Evolutionary conservation across 92 coral and sea anemone species (phyloP).

Genomic region (Diadumene lineata): DNA sequence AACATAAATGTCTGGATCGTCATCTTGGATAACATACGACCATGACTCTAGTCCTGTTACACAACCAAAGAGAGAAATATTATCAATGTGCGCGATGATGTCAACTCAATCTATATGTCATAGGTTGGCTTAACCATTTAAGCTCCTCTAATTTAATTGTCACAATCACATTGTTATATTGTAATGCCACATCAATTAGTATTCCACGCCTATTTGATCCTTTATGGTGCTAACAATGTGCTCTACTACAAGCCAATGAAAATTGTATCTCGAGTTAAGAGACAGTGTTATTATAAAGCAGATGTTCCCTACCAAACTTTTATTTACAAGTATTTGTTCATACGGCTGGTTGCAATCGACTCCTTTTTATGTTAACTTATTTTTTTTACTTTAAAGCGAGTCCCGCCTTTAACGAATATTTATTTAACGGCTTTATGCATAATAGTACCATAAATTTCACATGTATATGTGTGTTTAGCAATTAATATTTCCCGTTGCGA

Average conservation of each 20-base stretch:
- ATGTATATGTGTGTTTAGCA: neutral
- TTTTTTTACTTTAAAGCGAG: constrained; percentile 25
- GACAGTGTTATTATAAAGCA: constrained; percentile 38
- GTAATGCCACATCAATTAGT: constrained; percentile 89
- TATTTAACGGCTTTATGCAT: constrained; percentile 74
- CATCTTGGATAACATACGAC: constrained; percentile 26
- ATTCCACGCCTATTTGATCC: constrained; percentile 82
- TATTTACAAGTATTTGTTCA: neutral
- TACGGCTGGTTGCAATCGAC: neutral
- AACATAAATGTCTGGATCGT: constrained; percentile 9
- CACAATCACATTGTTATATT: constrained; percentile 87
- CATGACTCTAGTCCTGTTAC: constrained; percentile 23
- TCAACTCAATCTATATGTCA: constrained; percentile 18
- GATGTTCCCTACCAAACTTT: constrained; percentile 24
- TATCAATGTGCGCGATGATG: constrained; percentile 28
- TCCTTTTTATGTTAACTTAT: neutral
- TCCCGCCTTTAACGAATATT: constrained; percentile 47
- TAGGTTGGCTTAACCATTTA: constrained; percentile 64
- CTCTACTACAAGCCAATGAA: constrained; percentile 53
- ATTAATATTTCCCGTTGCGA: neutral
- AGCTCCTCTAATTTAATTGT: constrained; percentile 81
- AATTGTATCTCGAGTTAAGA: constrained; percentile 6
- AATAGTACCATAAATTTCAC: neutral
- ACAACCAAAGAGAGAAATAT: constrained; percentile 7
- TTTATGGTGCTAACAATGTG: constrained; percentile 62